These are phyloP conservation scores for Polyommatus icarus DNA, from an alignment of 2,888 invertebrate species.

Conservation along the genomic window DNA sequence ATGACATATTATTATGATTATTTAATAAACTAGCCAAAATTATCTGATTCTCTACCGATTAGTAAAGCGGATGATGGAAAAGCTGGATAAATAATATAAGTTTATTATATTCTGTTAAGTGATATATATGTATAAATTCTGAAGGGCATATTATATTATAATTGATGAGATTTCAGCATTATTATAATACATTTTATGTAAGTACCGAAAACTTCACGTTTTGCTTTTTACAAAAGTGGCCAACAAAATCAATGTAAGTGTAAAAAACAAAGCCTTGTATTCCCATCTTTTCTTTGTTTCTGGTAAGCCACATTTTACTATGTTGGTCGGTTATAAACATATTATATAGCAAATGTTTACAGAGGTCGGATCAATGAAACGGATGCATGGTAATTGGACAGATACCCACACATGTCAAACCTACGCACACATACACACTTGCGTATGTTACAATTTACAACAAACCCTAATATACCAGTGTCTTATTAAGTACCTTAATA, in stretches of 20 bases:
- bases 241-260: not conserved
- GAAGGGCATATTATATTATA: too few species aligned
- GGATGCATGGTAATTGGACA: slow-evolving; percentile 74
- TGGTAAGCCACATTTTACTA: not conserved
- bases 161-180: not conserved
- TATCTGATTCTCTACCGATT: not conserved
- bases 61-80: not conserved
- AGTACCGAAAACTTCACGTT: not conserved
- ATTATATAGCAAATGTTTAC: slow-evolving; percentile 50
- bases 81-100: too few species aligned
- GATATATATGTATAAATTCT: too few species aligned
- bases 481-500: not conserved
- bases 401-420: slow-evolving; percentile 62
- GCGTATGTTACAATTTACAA: not conserved
- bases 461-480: not conserved
- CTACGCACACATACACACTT: slow-evolving; percentile 48
- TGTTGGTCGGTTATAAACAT: not conserved
- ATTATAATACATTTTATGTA: not conserved
- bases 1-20: not conserved
- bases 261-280: not conserved
- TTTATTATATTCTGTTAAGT: too few species aligned
- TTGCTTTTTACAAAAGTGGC: not conserved
- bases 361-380: slow-evolving; percentile 69
- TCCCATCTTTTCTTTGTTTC: not conserved
- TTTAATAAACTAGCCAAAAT: too few species aligned